These are phyloP conservation scores for Somateria mollissima DNA, from an alignment of 2,797 vertebrate species.

Conservation along the genomic window DNA sequence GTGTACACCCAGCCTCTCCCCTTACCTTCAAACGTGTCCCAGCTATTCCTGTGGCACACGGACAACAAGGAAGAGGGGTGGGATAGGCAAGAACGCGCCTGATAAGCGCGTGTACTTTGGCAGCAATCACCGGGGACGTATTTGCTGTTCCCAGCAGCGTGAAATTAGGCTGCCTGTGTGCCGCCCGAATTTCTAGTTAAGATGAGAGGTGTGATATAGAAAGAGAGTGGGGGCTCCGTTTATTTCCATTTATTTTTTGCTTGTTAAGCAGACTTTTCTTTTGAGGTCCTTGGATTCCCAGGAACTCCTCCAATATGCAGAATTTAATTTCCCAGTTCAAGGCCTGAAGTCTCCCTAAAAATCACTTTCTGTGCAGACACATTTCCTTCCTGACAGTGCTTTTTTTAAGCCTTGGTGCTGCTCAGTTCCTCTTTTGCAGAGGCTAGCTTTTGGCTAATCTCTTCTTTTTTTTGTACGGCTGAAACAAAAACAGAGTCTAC, in stretches of 20 bases:
- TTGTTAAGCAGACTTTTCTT: not conserved
- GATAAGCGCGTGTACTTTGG: not conserved
- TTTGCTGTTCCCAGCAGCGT: not conserved
- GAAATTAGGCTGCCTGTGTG: not conserved
- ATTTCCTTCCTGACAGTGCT: conserved; percentile 1
- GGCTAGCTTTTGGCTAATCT: not conserved
- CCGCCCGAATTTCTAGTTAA: not conserved
- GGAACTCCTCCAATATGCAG: not conserved
- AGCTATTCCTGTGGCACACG: not conserved
- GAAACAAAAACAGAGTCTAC: not conserved
- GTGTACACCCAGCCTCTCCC: not conserved
- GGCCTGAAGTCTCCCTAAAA: not conserved
- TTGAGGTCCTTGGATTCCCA: not conserved
- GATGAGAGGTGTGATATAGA: not conserved
- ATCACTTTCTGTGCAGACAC: conserved; percentile 3
- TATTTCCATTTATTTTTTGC: not conserved
- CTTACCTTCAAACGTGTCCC: not conserved
- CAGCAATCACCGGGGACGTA: not conserved
- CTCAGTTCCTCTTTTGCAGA: not conserved
- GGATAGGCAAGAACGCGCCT: not conserved
- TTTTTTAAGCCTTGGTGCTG: not conserved
- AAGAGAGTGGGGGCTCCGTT: not conserved
- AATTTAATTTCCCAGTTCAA: not conserved
- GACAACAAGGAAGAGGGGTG: not conserved
- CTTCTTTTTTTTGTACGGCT: not conserved